phyloP scores from a whole-genome alignment of 2,888 invertebrate genomes.

The Dioctria rufipes region DNA sequence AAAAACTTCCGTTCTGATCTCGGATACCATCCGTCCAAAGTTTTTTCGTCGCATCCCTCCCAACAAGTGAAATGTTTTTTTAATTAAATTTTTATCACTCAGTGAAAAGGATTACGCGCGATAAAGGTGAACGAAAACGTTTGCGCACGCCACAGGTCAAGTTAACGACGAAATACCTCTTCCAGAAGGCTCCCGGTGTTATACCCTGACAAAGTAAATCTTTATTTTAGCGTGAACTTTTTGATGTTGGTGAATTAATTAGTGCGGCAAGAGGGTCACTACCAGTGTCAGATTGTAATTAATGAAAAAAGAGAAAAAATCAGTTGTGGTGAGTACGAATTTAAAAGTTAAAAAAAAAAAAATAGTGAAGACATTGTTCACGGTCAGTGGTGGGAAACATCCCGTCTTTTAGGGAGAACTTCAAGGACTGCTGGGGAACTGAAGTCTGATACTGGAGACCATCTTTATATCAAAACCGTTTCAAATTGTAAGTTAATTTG shows the following conservation, averaged over 20 bases:
- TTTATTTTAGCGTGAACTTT: conserved; percentile 1
- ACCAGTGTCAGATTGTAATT: conserved; percentile 21
- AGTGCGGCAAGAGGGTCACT: not conserved
- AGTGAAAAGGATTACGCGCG: conserved; percentile 36
- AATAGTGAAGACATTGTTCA: not conserved
- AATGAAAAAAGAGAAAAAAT: conserved; percentile 25
- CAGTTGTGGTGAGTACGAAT: too few relatives aligned
- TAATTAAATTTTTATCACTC: conserved; percentile 46
- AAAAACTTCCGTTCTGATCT: conserved; percentile 31
- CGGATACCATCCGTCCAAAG: conserved; percentile 13
- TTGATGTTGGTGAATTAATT: conserved; percentile 40
- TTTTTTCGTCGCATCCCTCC: not conserved
- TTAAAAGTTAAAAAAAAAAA: not conserved
- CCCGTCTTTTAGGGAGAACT: not conserved
- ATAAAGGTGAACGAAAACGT: conserved; percentile 12
- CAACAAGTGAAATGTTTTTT: conserved; percentile 25
- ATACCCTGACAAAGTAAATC: not conserved
- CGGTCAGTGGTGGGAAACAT: not conserved
- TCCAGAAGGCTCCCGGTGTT: not conserved
- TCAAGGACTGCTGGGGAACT: conserved; percentile 1
- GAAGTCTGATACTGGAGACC: conserved; percentile 1
- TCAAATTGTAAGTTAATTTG: not conserved
- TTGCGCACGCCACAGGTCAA: conserved; percentile 1
- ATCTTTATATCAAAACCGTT: not conserved
- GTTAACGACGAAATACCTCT: not conserved